Evolutionary conservation across 2,888 invertebrate genomes (phyloP).

Genomic region (Andrena flavipes): DNA sequence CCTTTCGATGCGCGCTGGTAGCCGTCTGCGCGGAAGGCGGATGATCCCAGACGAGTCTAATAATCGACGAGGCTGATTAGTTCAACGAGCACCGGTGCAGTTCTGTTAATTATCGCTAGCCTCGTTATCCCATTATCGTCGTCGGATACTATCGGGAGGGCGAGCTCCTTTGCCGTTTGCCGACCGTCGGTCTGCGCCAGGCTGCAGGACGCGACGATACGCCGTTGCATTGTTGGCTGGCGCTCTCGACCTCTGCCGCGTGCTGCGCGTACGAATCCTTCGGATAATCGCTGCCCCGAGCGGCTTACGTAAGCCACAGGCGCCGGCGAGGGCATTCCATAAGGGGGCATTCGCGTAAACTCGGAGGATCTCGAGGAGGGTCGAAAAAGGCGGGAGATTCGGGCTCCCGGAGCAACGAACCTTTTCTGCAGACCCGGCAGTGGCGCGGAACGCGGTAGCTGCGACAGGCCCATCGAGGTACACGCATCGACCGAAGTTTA

Average conservation of each 20-base stretch:
- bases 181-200: slow-evolving; percentile 46
- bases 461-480: too few relatives aligned
- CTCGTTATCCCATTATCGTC: slow-evolving; percentile 69
- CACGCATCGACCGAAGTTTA: too few relatives aligned
- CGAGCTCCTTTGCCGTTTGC: slow-evolving; percentile 38
- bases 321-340: slow-evolving; percentile 10
- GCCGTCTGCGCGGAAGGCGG: background rate
- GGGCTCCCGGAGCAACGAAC: too few relatives aligned
- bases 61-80: slow-evolving; percentile 41
- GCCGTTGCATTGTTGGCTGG: background rate
- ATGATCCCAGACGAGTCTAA: slow-evolving; percentile 8
- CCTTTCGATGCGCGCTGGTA: too few relatives aligned
- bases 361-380: background rate
- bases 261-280: slow-evolving; percentile 11
- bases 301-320: slow-evolving; percentile 31
- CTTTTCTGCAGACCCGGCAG: too few relatives aligned
- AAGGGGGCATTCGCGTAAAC: slow-evolving; percentile 3
- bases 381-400: background rate
- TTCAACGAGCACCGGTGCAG: slow-evolving; percentile 25
- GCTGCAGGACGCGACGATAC: slow-evolving; percentile 1
- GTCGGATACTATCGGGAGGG: slow-evolving; percentile 50
- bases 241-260: background rate
- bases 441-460: too few relatives aligned
- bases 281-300: slow-evolving; percentile 1
- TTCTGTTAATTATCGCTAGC: slow-evolving; percentile 57